Evolutionary conservation across 2,888 invertebrate genomes (phyloP).

Genomic region (Drosophila nr. perissopoda): DNA sequence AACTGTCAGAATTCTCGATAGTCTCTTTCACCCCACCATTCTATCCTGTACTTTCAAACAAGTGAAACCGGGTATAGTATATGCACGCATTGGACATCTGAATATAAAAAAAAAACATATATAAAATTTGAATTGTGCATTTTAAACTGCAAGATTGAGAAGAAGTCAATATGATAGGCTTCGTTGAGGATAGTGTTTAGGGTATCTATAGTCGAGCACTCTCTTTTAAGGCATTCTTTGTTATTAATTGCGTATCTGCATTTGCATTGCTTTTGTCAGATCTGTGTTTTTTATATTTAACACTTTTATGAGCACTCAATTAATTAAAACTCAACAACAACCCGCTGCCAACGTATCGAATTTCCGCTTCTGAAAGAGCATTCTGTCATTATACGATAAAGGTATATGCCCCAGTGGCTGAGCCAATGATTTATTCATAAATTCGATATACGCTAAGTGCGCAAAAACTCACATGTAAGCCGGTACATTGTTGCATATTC

Average conservation of each 20-base stretch:
- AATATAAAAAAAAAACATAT: neutral
- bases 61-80: neutral
- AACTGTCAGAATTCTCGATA: slow-evolving; percentile 4
- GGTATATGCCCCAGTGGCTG: neutral
- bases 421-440: slow-evolving; percentile 67
- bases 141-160: neutral
- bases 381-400: slow-evolving; percentile 27
- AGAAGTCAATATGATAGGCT: neutral
- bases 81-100: neutral
- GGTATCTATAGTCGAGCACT: neutral
- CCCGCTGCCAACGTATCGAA: slow-evolving; percentile 25
- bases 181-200: neutral
- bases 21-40: neutral
- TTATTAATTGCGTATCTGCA: slow-evolving; percentile 18
- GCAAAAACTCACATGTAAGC: slow-evolving; percentile 37
- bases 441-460: slow-evolving; percentile 43
- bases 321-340: slow-evolving; percentile 71
- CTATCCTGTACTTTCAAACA: neutral
- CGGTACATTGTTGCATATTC: slow-evolving; percentile 49
- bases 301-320: slow-evolving; percentile 62
- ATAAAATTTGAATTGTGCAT: neutral
- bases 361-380: slow-evolving; percentile 31
- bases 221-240: neutral
- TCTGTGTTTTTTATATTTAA: slow-evolving; percentile 38
- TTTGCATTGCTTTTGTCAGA: slow-evolving; percentile 5